phyloP scores from a whole-genome alignment of 2,113 vertebrate genomes.

The Astur gentilis region DNA sequence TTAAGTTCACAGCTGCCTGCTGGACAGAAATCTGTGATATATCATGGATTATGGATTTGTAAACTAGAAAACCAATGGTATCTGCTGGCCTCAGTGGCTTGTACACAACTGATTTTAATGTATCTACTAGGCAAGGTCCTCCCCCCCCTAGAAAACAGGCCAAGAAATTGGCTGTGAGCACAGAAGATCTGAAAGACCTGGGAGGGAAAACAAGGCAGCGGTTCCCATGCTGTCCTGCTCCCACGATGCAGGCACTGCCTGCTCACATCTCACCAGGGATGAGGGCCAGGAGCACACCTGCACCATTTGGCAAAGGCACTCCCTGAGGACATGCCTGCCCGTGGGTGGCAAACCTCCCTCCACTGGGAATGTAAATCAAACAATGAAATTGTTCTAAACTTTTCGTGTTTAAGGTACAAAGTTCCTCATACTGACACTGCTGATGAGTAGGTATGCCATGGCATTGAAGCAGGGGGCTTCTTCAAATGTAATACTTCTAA shows the following conservation, averaged over 20 bases:
- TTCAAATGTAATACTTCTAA: not conserved
- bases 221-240: not conserved
- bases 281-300: not conserved
- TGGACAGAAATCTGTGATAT: not conserved
- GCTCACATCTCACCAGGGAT: fast-evolving
- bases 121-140: not conserved
- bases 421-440: not conserved
- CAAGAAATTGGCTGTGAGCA: not conserved
- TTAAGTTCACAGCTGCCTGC: not conserved
- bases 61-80: not conserved
- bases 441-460: not conserved
- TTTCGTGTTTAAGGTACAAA: fast-evolving
- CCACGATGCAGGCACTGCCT: not conserved
- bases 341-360: fast-evolving
- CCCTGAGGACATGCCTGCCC: fast-evolving
- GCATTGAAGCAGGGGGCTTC: not conserved
- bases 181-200: not conserved
- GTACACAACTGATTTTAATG: not conserved
- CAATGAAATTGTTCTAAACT: not conserved
- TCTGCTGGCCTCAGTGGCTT: not conserved
- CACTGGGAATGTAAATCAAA: not conserved
- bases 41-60: not conserved
- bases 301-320: fast-evolving
- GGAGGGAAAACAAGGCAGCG: not conserved
- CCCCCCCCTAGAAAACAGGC: not conserved